Evolutionary conservation across 1,140 invertebrate genomes (phyloP).

Genomic region (Plectus sambesii): DNA sequence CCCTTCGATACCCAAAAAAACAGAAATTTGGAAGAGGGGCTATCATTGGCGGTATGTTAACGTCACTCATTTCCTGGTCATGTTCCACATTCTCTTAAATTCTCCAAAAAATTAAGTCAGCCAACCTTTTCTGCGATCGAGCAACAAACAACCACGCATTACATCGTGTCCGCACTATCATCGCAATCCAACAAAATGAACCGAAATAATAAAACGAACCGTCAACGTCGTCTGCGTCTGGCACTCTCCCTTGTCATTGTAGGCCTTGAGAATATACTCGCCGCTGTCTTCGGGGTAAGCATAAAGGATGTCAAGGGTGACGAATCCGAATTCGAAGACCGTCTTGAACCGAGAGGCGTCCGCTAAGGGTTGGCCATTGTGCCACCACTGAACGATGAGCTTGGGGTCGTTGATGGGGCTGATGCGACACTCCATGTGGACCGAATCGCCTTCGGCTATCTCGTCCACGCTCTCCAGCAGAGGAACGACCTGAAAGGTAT

Average conservation of each 20-base stretch:
- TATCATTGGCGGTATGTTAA: no score
- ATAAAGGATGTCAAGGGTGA: constrained; percentile 40
- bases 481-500: constrained; percentile 77
- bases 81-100: no score
- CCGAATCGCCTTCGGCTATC: constrained; percentile 75
- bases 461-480: constrained; percentile 63
- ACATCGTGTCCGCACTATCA: no score
- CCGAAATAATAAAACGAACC: no score
- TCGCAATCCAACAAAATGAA: no score
- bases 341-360: constrained; percentile 36
- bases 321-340: constrained; percentile 43
- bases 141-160: no score
- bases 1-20: no score
- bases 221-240: constrained; percentile 30
- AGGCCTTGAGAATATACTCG: constrained; percentile 37
- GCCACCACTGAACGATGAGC: constrained; percentile 87
- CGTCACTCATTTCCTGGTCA: no score
- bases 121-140: no score
- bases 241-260: constrained; percentile 41
- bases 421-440: constrained; percentile 85
- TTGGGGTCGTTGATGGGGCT: constrained; percentile 90
- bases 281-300: constrained; percentile 43
- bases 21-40: no score
- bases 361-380: constrained; percentile 52
- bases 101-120: no score